Percentiles rank a stretch among this genome's conserved stretches.
Evolutionary conservation across 2,797 vertebrate species (phyloP).

Genomic region (Helostoma temminkii): DNA sequence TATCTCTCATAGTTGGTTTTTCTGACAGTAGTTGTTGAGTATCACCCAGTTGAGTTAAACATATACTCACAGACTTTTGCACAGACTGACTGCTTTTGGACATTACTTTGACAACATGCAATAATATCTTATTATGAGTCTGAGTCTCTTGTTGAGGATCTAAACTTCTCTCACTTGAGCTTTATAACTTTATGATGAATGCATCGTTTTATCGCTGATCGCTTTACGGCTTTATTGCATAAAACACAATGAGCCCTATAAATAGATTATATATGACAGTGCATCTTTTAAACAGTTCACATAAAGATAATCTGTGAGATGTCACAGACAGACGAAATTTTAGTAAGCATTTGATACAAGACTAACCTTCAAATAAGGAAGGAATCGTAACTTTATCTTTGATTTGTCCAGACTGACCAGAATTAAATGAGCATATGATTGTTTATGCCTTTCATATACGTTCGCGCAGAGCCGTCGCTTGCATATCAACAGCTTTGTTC

Average conservation of each 20-base stretch:
- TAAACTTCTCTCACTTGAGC: constrained; percentile 49
- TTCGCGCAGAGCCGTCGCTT: constrained; percentile 9
- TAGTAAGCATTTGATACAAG: constrained; percentile 10
- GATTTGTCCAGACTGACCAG: constrained; percentile 39
- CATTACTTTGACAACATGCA: constrained; percentile 56
- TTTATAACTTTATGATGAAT: constrained; percentile 64
- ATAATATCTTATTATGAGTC: constrained; percentile 65
- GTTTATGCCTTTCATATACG: constrained; percentile 13
- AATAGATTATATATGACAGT: constrained; percentile 50
- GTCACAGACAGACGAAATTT: too few relatives aligned
- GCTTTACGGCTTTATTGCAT: constrained; percentile 60
- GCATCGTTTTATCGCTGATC: constrained; percentile 52
- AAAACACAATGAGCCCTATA: constrained; percentile 59
- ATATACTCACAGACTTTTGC: constrained; percentile 42
- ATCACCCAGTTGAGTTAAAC: constrained; percentile 64
- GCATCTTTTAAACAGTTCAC: constrained; percentile 13
- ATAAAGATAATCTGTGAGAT: constrained; percentile 8
- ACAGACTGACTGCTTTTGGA: constrained; percentile 57
- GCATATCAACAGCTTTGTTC: constrained; percentile 66
- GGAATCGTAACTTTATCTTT: constrained; percentile 16
- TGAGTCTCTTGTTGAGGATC: constrained; percentile 57
- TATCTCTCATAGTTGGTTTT: constrained; percentile 16
- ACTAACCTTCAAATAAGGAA: constrained; percentile 16
- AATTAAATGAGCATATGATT: constrained; percentile 40
- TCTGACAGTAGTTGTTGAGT: constrained; percentile 16